Conservation (phyloP, 1,140 invertebrate genomes). For the Andricus grossulariae region DNA sequence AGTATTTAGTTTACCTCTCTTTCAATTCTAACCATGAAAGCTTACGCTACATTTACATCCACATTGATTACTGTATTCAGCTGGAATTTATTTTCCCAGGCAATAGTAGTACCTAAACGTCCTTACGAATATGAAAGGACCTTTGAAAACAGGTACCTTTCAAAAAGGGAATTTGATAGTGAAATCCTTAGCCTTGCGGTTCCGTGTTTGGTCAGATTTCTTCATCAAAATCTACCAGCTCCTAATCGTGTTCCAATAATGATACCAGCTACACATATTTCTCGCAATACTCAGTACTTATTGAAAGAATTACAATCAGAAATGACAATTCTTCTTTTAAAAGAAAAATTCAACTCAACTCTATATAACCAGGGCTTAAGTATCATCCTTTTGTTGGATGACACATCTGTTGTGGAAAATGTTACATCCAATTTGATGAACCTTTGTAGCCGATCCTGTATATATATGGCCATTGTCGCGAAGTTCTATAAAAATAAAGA, state of each 20-base stretch:
- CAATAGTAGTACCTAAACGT: slow-evolving; percentile 15
- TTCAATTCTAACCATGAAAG: not conserved
- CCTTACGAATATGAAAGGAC: not conserved
- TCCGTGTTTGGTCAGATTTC: slow-evolving; percentile 19
- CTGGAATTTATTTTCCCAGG: not conserved
- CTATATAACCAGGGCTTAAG: slow-evolving; percentile 23
- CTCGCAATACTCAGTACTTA: slow-evolving; percentile 23
- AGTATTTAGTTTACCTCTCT: not conserved
- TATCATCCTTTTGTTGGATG: slow-evolving; percentile 53
- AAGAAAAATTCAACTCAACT: not conserved
- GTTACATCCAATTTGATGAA: slow-evolving; percentile 32
- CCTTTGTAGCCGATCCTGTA: slow-evolving; percentile 57
- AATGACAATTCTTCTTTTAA: slow-evolving; percentile 41
- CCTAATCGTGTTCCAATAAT: not conserved
- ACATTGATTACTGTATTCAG: not conserved
- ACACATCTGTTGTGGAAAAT: slow-evolving; percentile 40
- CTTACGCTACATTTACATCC: not conserved
- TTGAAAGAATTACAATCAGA: not conserved
- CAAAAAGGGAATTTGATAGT: not conserved
- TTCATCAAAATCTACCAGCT: not conserved
- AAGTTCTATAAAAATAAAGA: slow-evolving; percentile 42
- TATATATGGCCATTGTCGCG: slow-evolving; percentile 48
- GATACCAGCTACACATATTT: not conserved
- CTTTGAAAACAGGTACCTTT: not conserved
- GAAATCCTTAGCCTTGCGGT: not conserved